Evolutionary conservation across 2,888 invertebrate genomes (phyloP), one percentile per base, ranked within the genome.

Genomic region (Mythimna loreyi): DNA sequence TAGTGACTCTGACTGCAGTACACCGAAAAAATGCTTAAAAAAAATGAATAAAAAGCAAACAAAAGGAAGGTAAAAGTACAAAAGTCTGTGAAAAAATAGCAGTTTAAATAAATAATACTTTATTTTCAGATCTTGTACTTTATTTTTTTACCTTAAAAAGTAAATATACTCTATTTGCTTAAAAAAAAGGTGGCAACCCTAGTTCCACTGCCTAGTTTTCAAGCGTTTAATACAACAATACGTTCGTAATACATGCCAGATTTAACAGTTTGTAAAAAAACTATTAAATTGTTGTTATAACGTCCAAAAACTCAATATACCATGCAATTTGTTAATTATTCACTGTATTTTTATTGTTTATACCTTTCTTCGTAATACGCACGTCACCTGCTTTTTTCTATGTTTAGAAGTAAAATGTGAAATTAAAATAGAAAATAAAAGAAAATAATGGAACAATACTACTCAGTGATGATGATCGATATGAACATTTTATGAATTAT

Each of bases 381-480:
- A 73, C 71, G 79, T 68, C 71, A 82, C 68, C 84, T 81, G 77
- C 75, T 81, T 77, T 76, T 64, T 66, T 84, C 78, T 84, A 82
- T 47, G 50, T 67, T 77, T 45, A 43, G 45, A 75, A 72, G 52
- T 69, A 71, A 67, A 71, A 64, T 56, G 25, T 50, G 30, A 67
- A 66, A 53, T 33, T 47, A 68, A 52, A 19, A 60, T 1, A 59
- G 68, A 68, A 75, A 36, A 9, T 40, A 23, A 57, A 40, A 56
- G 47, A 45, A 58, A 6, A 8, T 40, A 40, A 3, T 30, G 36
- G 36, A 47, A 36, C 13, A 36, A 13, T 36, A 36, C 4, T 28
- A 28, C 28, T 28, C 28, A 3, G 28, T 3, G 11, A 36, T 36
- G 9, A 33, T 33, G 33, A 36, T 36, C 3, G 2, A 11, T 36